Base-by-base conservation (phyloP, 2,113 vertebrate species). In the Nothoprocta perdicaria region DNA sequence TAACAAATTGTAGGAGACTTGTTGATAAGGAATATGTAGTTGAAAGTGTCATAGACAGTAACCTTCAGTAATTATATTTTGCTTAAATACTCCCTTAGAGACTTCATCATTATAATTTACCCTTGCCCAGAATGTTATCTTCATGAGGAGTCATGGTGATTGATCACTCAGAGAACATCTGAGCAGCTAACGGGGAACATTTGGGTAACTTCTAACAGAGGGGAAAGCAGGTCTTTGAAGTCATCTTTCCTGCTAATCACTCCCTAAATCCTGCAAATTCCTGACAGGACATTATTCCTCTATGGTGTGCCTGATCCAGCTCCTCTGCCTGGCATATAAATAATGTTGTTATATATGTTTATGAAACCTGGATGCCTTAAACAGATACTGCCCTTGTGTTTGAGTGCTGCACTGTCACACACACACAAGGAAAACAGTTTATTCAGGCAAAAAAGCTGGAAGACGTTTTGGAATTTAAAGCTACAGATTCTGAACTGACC, bases 11-110 rank as follows among this genome's bases (percentile, higher is more conserved):
- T 79, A 57, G 57, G 40, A 89, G 61, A 63, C 52, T 40, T 57
- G 16, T 29, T 69, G 67, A 92, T 91, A 93, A 93, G 67, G 78
- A 84, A 76, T 85, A 78, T 0, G 1, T 27, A 76, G 45, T 65
- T 86, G 60, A 50, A 90, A 85, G 78, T 81, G 58, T 84, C 43
- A 63, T 50, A 81, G 74, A 71, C 45, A 81, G 89, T 63, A 95
- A 91, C 74, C 60, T 81, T 63, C 46, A 41, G 67, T 85, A 93
- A 89, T 95, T 86, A 71, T 13, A 38, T 21, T 79, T 94, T 88
- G 74, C 68, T 90, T 95, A 93, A 94, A 92, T 78, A 58, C 66
- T 89, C 84, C 80, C 46, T 83, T 80, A 66, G 77, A 90, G 71
- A 80, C 91, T 65, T 81, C 55, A 74, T 77, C 84, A 22, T 91